Conservation (phyloP, 2,797 vertebrate genomes). For the Rhincodon typus region DNA sequence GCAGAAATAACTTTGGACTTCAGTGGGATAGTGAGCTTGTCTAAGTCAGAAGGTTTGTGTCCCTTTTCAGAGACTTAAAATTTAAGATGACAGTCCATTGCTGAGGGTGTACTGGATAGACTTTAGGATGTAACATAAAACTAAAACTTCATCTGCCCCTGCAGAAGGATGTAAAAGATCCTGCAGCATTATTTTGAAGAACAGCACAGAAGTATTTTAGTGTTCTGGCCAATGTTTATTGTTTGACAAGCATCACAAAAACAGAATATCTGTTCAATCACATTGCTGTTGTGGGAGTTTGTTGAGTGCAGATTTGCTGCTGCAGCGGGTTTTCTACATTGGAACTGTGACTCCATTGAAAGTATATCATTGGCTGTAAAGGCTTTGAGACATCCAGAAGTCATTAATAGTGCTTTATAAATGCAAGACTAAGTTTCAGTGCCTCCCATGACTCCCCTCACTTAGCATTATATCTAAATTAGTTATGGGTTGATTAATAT, state of each 20-base stretch:
- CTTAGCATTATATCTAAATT: no score
- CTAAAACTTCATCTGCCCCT: not conserved
- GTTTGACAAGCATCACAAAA: not conserved
- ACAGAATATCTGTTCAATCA: not conserved
- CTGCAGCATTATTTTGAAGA: not conserved
- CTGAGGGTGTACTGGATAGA: not conserved
- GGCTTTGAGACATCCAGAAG: not conserved
- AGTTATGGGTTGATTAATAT: not conserved
- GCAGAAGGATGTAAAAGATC: not conserved
- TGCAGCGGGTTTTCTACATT: not conserved
- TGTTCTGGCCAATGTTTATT: no score
- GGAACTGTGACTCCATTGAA: not conserved
- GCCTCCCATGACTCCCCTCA: not conserved
- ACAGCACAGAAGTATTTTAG: not conserved
- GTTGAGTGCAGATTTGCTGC: not conserved
- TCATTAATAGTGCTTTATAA: not conserved
- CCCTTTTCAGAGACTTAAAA: not conserved
- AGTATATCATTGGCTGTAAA: not conserved
- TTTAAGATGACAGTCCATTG: not conserved
- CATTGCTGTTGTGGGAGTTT: not conserved
- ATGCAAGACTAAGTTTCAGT: not conserved
- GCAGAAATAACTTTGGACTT: not conserved
- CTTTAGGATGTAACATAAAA: not conserved
- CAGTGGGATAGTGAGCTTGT: not conserved
- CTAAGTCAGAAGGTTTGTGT: not conserved